Conservation (phyloP, 2,797 vertebrate species). For the Mus caroli region DNA sequence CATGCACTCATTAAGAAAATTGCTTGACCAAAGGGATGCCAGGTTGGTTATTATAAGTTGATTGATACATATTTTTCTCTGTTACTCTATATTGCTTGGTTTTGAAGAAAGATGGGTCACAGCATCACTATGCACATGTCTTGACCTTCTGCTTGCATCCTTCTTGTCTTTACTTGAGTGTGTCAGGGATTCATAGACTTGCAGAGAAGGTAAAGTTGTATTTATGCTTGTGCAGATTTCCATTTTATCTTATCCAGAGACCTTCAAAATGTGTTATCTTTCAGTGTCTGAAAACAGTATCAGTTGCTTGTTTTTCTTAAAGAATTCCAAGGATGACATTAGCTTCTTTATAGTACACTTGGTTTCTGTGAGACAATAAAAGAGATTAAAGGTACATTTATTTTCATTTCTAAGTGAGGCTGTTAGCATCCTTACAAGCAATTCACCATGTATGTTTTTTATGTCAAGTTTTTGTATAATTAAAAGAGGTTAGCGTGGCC, state of each 20-base stretch:
- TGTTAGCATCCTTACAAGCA: not conserved
- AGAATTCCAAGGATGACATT: not conserved
- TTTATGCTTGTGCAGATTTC: not conserved
- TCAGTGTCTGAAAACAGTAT: not conserved
- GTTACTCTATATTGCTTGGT: not conserved
- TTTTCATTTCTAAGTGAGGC: not conserved
- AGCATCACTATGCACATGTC: not conserved
- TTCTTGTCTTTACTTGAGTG: not conserved
- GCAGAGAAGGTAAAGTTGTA: not conserved
- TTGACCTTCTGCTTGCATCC: not conserved
- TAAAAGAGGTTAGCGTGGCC: not conserved
- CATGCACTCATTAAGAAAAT: not conserved
- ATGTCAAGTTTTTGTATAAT: not conserved
- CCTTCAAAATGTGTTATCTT: not conserved
- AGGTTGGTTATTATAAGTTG: not conserved
- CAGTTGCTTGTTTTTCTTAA: not conserved
- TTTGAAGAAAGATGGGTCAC: not conserved
- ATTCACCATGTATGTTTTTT: not conserved
- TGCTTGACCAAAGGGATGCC: constrained; percentile 13
- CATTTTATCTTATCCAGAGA: not conserved
- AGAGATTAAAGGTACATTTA: not conserved
- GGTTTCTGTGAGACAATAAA: not conserved
- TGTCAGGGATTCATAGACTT: not conserved
- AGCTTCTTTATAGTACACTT: not conserved
- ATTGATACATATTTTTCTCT: not conserved